Evolutionary conservation across 2,113 vertebrate genomes (phyloP).

Genomic region (Campylorhamphus procurvoides): DNA sequence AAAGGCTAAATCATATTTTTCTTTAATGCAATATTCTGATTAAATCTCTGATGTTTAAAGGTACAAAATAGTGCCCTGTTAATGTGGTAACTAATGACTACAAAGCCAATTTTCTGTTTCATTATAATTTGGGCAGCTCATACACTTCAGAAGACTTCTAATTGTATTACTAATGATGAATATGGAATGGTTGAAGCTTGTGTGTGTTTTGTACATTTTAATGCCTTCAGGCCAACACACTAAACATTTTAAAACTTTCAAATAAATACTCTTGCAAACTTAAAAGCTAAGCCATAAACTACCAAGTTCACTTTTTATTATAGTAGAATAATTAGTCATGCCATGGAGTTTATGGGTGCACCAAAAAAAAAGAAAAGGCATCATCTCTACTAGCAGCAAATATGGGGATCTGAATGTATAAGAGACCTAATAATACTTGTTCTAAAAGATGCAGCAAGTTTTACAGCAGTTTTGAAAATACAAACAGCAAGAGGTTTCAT

Average conservation of each 20-base stretch:
- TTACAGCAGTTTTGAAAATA: not conserved
- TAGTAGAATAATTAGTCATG: not conserved
- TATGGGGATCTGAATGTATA: not conserved
- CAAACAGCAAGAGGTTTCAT: not conserved
- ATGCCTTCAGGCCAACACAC: not conserved
- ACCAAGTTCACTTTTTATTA: not conserved
- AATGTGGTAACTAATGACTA: constrained; percentile 25
- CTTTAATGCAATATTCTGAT: constrained; percentile 9
- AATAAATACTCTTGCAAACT: not conserved
- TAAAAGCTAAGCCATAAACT: not conserved
- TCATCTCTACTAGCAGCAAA: not conserved
- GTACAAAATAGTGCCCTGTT: not conserved
- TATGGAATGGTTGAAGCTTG: not conserved
- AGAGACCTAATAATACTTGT: not conserved
- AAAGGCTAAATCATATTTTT: not conserved
- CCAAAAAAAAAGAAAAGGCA: not conserved
- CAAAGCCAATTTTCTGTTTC: not conserved
- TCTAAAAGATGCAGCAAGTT: not conserved
- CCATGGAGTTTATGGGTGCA: not conserved
- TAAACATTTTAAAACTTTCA: not conserved
- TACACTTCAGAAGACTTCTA: not conserved
- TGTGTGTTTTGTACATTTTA: not conserved
- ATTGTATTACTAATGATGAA: not conserved
- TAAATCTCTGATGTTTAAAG: not conserved
- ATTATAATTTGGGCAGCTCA: not conserved